Conservation (phyloP, 2,113 vertebrate species). For the Polypterus bichir region DNA sequence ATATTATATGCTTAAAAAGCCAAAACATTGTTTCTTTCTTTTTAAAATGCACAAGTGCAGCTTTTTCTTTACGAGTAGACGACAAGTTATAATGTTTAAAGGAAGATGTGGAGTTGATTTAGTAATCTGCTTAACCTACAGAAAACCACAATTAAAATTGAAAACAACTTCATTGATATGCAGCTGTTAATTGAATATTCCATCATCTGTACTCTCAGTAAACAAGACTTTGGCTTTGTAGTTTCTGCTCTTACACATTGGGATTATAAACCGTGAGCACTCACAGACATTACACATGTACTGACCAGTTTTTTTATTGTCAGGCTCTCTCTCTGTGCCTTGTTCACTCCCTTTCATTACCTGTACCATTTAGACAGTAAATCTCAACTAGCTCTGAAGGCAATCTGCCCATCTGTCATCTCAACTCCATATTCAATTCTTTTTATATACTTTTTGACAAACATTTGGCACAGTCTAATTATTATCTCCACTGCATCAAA, state of each 20-base stretch:
- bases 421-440: conserved; percentile 23
- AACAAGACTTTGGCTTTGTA: too few relatives aligned
- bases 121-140: too few relatives aligned
- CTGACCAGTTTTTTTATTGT: conserved; percentile 32
- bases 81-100: too few relatives aligned
- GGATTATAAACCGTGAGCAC: conserved; percentile 10
- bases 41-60: too few relatives aligned
- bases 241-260: neutral
- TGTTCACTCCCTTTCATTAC: conserved; percentile 24
- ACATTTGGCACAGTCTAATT: conserved; percentile 24
- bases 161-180: too few relatives aligned
- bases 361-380: conserved; percentile 41
- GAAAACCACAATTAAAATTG: too few relatives aligned
- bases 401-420: conserved; percentile 38
- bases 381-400: conserved; percentile 35
- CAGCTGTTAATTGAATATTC: too few relatives aligned
- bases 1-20: too few relatives aligned
- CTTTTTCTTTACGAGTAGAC: too few relatives aligned
- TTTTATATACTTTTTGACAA: conserved; percentile 8
- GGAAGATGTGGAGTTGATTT: too few relatives aligned
- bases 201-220: too few relatives aligned
- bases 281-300: conserved; percentile 40
- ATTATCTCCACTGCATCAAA: conserved; percentile 28
- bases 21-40: too few relatives aligned
- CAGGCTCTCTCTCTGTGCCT: conserved; percentile 24